Percentiles rank a stretch among this genome's conserved stretches.
Evolutionary conservation across 2,888 invertebrate genomes (phyloP).

Genomic region (Diarsia rubi): DNA sequence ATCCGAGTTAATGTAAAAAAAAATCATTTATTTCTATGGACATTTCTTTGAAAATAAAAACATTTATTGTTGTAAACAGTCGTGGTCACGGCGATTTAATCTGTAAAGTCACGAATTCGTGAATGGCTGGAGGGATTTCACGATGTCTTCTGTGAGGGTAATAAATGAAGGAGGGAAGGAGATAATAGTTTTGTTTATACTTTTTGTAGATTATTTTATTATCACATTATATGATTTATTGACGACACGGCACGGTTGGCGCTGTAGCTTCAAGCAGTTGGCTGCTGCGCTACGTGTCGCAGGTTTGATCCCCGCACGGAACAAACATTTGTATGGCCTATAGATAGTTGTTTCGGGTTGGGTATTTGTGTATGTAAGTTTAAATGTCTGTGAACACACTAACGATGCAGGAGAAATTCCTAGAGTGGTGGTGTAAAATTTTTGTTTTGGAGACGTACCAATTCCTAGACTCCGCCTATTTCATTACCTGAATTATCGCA

Average conservation of each 20-base stretch:
- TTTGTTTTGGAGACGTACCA: too few species aligned
- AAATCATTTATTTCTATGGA: neutral
- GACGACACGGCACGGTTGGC: too few species aligned
- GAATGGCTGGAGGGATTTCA: slow-evolving; percentile 31
- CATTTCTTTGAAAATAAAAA: slow-evolving; percentile 36
- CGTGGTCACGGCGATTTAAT: slow-evolving; percentile 43
- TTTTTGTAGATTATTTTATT: neutral
- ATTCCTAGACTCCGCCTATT: neutral
- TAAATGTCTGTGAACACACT: too few species aligned
- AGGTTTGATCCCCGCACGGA: too few species aligned
- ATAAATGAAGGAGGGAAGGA: neutral
- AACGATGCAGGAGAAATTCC: too few species aligned
- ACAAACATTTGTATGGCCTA: too few species aligned
- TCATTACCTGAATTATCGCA: neutral
- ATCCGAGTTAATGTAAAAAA: slow-evolving; percentile 9
- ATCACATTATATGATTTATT: too few species aligned
- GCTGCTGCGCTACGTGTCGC: too few species aligned
- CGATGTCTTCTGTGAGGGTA: slow-evolving; percentile 24
- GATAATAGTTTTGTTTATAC: neutral
- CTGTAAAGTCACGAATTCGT: slow-evolving; percentile 37
- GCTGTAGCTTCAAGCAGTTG: too few species aligned
- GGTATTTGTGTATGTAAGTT: too few species aligned
- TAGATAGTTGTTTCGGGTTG: too few species aligned
- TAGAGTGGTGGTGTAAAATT: too few species aligned
- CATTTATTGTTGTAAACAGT: slow-evolving; percentile 1